phyloP scores from a whole-genome alignment of 2,113 vertebrate genomes.

The Trogon melanurus region DNA sequence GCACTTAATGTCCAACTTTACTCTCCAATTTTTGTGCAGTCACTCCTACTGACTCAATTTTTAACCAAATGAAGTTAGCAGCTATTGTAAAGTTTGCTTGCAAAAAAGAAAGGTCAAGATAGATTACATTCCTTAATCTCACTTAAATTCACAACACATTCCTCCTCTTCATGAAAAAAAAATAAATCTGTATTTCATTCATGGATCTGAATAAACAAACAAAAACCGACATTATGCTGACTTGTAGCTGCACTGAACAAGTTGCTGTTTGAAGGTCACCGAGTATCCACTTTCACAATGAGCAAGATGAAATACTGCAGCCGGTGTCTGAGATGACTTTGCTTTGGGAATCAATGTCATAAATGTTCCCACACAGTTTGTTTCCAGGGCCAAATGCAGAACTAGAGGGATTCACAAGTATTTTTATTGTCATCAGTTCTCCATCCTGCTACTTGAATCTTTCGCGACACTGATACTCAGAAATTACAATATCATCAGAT shows the following conservation, averaged over 20 bases:
- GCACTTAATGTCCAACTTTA: neutral
- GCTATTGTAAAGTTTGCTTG: neutral
- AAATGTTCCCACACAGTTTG: neutral
- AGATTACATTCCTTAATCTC: neutral
- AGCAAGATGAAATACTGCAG: neutral
- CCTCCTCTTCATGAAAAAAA: neutral
- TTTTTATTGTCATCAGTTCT: neutral
- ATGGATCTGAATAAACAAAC: neutral
- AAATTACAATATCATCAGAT: neutral
- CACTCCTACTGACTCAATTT: fast-evolving
- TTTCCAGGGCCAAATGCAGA: neutral
- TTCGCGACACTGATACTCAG: neutral
- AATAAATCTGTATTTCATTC: neutral
- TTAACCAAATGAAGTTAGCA: neutral
- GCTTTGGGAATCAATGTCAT: neutral
- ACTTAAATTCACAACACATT: neutral
- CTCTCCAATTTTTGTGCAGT: neutral
- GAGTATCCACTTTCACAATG: neutral
- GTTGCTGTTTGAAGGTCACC: neutral
- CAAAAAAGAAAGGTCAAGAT: neutral
- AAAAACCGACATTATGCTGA: neutral
- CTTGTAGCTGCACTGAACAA: neutral
- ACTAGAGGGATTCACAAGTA: neutral
- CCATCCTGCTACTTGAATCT: neutral
- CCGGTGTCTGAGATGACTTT: neutral